Evolutionary conservation across 2,113 vertebrate species (phyloP).

Genomic region (Chloropsis cyanopogon): DNA sequence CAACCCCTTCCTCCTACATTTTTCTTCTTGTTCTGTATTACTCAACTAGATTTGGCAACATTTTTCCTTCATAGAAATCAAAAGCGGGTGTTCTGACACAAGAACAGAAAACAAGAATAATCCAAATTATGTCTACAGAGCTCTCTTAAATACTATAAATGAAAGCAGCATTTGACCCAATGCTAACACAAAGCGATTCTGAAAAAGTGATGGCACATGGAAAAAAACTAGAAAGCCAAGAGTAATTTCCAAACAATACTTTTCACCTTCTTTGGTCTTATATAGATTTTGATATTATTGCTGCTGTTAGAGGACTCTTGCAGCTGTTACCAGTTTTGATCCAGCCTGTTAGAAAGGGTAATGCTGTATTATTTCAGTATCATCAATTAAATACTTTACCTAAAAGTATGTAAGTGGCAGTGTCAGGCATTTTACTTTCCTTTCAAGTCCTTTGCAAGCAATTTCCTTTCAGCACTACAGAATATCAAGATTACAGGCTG

Average conservation of each 20-base stretch:
- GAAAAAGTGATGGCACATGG: not conserved
- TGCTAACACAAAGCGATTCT: not conserved
- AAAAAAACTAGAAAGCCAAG: not conserved
- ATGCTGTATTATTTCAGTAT: not conserved
- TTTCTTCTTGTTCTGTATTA: not conserved
- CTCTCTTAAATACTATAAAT: not conserved
- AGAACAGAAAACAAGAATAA: not conserved
- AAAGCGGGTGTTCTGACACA: not conserved
- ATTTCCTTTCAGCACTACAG: conserved; percentile 1
- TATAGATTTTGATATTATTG: not conserved
- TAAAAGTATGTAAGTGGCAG: not conserved
- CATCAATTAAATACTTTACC: not conserved
- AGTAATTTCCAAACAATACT: not conserved
- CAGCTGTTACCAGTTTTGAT: not conserved
- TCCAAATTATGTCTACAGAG: not conserved
- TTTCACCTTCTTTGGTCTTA: not conserved
- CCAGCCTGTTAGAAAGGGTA: not conserved
- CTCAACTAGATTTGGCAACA: not conserved
- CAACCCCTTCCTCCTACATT: not conserved
- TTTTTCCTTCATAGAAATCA: not conserved
- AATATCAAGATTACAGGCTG: not conserved
- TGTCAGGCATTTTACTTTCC: not conserved
- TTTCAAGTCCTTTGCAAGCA: not conserved
- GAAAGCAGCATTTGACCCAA: not conserved
- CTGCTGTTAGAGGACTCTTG: not conserved